Conservation (phyloP, 2,888 invertebrate species). For the Dendrolimus pini region DNA sequence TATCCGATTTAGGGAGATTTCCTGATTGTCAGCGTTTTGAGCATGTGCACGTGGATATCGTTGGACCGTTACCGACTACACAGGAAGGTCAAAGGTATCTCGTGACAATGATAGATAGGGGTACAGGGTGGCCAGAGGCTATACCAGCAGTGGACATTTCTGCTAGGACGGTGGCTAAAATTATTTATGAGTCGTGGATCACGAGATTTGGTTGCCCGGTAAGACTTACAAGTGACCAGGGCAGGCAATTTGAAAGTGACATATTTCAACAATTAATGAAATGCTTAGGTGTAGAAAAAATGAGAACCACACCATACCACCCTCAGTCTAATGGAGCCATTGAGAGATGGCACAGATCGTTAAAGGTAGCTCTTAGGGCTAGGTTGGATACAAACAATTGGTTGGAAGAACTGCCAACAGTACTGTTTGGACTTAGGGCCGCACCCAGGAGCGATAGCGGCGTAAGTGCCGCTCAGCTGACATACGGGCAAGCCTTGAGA, state of each 20-base stretch:
- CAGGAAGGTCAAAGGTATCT: constrained; percentile 13
- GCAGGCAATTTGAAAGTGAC: constrained; percentile 14
- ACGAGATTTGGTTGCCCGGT: constrained; percentile 13
- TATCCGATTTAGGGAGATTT: constrained; percentile 7
- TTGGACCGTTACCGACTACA: constrained; percentile 16
- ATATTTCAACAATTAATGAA: constrained; percentile 12
- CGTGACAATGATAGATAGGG: constrained; percentile 18
- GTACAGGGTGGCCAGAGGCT: constrained; percentile 21
- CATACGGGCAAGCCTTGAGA: constrained; percentile 8
- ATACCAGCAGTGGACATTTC: constrained; percentile 14
- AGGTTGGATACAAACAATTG: constrained; percentile 7
- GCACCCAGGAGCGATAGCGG: constrained; percentile 9
- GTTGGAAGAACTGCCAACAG: constrained; percentile 11
- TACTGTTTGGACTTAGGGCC: constrained; percentile 13
- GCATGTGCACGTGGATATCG: constrained; percentile 18
- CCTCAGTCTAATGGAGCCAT: constrained; percentile 15
- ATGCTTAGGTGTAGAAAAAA: constrained; percentile 12
- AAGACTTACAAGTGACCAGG: constrained; percentile 15
- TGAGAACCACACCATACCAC: constrained; percentile 12
- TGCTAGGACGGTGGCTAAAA: constrained; percentile 14
- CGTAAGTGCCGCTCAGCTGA: constrained; percentile 12
- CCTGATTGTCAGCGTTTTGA: constrained; percentile 5
- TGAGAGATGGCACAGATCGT: constrained; percentile 16
- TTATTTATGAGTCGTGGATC: constrained; percentile 14
- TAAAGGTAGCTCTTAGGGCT: constrained; percentile 15